Base-by-base conservation (phyloP, 1,140 invertebrate species). In the Lineus longissimus region DNA sequence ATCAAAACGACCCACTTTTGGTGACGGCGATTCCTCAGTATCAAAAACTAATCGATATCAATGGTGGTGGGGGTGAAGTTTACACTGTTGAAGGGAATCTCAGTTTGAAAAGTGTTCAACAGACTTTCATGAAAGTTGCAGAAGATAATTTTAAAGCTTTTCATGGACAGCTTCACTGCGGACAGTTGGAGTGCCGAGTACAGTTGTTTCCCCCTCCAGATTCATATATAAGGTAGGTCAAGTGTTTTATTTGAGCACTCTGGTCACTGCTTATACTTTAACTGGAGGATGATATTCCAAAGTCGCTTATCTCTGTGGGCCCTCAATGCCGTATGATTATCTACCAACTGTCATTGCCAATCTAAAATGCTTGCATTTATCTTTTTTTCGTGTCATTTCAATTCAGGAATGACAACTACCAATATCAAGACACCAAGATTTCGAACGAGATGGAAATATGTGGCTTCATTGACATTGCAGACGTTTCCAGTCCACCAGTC, bases 401-500 rank as follows among this genome's bases (percentile, higher is more conserved):
- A 63, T 86, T 81, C 25, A 88, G 87, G 70, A 81, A 85, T 56
- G 80, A 84, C 19, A 89, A 90, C 72, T 90, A 91, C 81, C 87
- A 87, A 62, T 75, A 83, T 45, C 70, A 84, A 0, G 82, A 84
- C 60, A 83, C 85, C 60, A 85, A 83, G 40, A 81, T 91, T 69
- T 86, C 87, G n/a, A 70, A 73, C 25, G 85, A 87, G 65, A 83
- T 94, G 59, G 86, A 89, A 75, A 88, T 94, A 40, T 88, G 88
- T 78, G 93, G 93, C 2, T 94, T 93, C 78, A 83, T 95, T 59
- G 86, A 89, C n/a, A 86, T 91, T 0, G 85, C 85, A 0, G 91
- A 94, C 79, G 86, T 94, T 29, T 91, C 93, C n/a, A 96, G 93
- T 69, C 95, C 95, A n/a, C 92, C 92, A 69, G 90, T 91, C 2